Evolutionary conservation across 1,140 invertebrate genomes (phyloP).

Genomic region (Drosophila tropicalis): DNA sequence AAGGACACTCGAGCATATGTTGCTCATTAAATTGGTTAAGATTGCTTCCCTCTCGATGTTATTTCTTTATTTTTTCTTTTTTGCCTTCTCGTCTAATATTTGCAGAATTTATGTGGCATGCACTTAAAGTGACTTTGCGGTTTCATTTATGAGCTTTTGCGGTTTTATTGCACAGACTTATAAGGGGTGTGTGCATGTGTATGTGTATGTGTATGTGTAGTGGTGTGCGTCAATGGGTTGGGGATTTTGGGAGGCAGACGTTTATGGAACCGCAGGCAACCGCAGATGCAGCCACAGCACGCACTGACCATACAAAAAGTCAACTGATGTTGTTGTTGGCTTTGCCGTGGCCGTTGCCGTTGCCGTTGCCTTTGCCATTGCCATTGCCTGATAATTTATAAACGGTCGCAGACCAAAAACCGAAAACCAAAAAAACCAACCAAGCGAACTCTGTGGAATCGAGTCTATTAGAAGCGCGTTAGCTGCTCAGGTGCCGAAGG

Average conservation of each 20-base stretch:
- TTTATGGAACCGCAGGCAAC: conserved; percentile 36
- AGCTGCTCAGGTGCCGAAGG: conserved; percentile 42
- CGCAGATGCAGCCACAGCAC: conserved; percentile 32
- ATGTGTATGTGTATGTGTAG: not conserved
- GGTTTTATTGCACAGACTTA: conserved; percentile 35
- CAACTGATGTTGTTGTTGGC: conserved; percentile 28
- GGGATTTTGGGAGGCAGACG: not conserved
- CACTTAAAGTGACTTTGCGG: conserved; percentile 72
- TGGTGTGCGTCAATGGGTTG: not conserved
- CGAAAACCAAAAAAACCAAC: conserved; percentile 34
- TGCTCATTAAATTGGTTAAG: conserved; percentile 30
- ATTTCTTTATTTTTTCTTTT: not conserved
- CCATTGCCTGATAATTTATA: conserved; percentile 74
- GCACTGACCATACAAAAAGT: conserved; percentile 73
- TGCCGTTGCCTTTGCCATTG: not conserved
- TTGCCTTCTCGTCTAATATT: conserved; percentile 16
- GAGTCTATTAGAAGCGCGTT: conserved; percentile 80
- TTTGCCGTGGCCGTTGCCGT: not conserved
- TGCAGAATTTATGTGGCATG: conserved; percentile 61
- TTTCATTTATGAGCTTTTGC: conserved; percentile 72
- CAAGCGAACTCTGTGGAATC: conserved; percentile 57
- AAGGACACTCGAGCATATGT: conserved; percentile 18
- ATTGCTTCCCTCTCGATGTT: not conserved
- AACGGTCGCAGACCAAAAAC: conserved; percentile 36
- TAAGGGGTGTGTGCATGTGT: not conserved